Evolutionary conservation across 2,888 invertebrate species (phyloP).

Genomic region (Miltochrista miniata): DNA sequence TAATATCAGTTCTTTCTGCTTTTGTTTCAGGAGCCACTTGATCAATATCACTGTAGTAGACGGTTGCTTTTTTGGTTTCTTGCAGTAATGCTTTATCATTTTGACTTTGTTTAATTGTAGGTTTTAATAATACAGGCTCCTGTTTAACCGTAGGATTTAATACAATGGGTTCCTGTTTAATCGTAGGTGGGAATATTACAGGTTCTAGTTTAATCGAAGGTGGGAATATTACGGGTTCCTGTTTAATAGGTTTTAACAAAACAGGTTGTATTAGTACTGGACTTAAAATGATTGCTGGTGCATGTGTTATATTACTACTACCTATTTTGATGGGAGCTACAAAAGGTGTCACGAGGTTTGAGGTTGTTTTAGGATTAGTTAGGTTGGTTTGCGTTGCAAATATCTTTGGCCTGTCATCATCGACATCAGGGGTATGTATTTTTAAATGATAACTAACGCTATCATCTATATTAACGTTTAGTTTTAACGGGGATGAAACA

Average conservation of each 20-base stretch:
- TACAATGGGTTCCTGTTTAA: constrained; percentile 47
- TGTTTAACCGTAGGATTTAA: constrained; percentile 45
- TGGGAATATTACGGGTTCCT: constrained; percentile 58
- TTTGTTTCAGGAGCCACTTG: constrained; percentile 61
- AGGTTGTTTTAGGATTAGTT: constrained; percentile 29
- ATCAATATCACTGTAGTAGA: constrained; percentile 72
- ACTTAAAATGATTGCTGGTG: constrained; percentile 66
- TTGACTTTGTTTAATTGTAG: constrained; percentile 18
- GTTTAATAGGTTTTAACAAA: constrained; percentile 51
- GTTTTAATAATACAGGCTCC: constrained; percentile 59
- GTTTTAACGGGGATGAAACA: neutral
- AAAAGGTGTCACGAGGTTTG: constrained; percentile 52
- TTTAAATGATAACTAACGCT: constrained; percentile 73
- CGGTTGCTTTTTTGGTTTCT: constrained; percentile 50
- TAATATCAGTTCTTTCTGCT: constrained; percentile 26
- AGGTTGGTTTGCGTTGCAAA: constrained; percentile 30
- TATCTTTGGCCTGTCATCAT: constrained; percentile 30
- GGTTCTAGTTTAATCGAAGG: constrained; percentile 40
- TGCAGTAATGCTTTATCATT: constrained; percentile 18
- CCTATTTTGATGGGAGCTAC: constrained; percentile 62
- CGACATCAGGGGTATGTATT: constrained; percentile 67
- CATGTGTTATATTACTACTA: constrained; percentile 42
- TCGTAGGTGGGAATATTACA: constrained; percentile 55
- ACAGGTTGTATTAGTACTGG: constrained; percentile 70
- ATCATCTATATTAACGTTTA: constrained; percentile 41